Base-by-base conservation (phyloP, 2,888 invertebrate species). In the Caenorhabditis sp. region DNA sequence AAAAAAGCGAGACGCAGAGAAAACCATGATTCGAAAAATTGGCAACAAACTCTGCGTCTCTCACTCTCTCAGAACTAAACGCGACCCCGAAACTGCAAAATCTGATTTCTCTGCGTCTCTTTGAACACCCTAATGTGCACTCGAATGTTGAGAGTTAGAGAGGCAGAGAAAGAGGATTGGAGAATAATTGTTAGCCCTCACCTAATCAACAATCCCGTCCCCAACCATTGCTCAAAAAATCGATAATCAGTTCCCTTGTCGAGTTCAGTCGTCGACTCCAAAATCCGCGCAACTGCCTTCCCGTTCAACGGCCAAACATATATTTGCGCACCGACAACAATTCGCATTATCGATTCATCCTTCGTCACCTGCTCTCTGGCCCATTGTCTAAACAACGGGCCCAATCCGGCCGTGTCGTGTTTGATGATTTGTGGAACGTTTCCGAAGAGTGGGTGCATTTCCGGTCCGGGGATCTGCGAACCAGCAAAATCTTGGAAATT, bases 191-290 rank as follows among this genome's bases (percentile, higher is more conserved):
- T n/a, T n/a, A n/a, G n/a, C n/a, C n/a, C 31, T 61, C 26, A 62
- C 50, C 59, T 62, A 14, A 88, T 88, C 2, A 90, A 84, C 1
- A 90, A 83, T 8, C 90, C 90, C 19, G 88, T 88, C 14, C 89
- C 89, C 1, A 90, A 84, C 90, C 90, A 90, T 1, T 89, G 88
- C 63, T 87, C 83, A 1, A 90, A 81, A 68, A 88, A 88, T 14
- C 82, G 75, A 80, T 90, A 90, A 62, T 88, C 88, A 26, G 73
- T 76, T 37, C 88, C 86, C 77, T 89, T 89, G 37, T 85, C 82
- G 14, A 88, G 78, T 57, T 86, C 81, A 55, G 76, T 84, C 53
- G 83, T 84, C 65, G 87, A 83, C 31, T 83, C 83, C 27, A 88
- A 66, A 26, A 89, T 81, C 1, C 63, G 64, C 64, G 68, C 53